Evolutionary conservation across 1,140 invertebrate genomes (phyloP), one percentile per base, ranked within the genome.

Genomic region (Venustaconcha ellipsiformis): DNA sequence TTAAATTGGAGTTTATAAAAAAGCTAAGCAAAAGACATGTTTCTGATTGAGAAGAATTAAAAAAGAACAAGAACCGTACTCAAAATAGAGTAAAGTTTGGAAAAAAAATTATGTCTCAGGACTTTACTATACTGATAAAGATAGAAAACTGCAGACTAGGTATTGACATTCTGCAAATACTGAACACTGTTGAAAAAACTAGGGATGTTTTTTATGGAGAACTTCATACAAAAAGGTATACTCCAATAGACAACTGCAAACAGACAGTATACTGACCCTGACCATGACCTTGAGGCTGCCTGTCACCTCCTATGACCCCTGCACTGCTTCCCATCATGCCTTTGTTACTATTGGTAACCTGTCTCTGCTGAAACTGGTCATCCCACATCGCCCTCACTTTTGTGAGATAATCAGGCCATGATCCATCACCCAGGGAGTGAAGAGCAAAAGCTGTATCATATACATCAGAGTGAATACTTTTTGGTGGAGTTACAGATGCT

Each of bases 361-460:
- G 68, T 57, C 68, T 75, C 56, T 65, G 74, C 14, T 84, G 80
- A 67, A 83, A 82, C 72, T 84, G 79, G 55, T 80, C 86, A 78
- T 89, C 88, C 85, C 84, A 86, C 72, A 88, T 82, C 23, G 81
- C 82, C 68, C 86, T 70, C 15, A 88, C 87, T 67, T 84, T 84
- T 37, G 80, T 88, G 8, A 85, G 73, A 78, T 89, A 89, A 65
- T 87, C 83, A 15, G 86, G 80, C 72, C 84, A 83, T 64, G 78
- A 82, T 55, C 79, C 82, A 58, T 79, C 75, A 72, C 83, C 83
- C 37, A 88, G 81, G 14, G 87, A 86, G 48, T 88, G 86, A 18
- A 88, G 78, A 57, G 88, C 87, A 76, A 88, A 88, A 57, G 83
- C 83, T 15, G 87, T 89, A 79, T 80, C 85, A 80, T 89, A 88